phyloP scores from a whole-genome alignment of 2,888 invertebrate species.

The Nemapogon koenigi region DNA sequence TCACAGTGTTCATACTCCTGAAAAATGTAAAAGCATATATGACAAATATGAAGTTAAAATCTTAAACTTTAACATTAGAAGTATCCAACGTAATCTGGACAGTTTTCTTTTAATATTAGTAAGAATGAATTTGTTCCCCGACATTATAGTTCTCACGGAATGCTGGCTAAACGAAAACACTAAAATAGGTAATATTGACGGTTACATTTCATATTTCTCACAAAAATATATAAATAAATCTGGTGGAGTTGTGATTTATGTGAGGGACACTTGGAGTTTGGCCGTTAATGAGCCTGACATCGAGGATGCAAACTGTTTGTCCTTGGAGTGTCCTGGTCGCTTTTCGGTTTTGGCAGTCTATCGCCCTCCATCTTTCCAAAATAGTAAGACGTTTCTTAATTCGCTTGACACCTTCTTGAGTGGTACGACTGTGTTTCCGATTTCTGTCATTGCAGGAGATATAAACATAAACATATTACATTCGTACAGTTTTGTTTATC shows the following conservation, averaged over 20 bases:
- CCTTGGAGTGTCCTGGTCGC: not conserved
- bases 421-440: no score
- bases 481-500: no score
- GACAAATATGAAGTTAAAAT: conserved; percentile 11
- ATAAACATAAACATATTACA: no score
- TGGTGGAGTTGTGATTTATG: conserved; percentile 14
- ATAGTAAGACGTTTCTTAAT: no score
- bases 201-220: conserved; percentile 9
- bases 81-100: conserved; percentile 6
- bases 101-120: conserved; percentile 1
- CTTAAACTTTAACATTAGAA: conserved; percentile 9
- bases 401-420: no score
- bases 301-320: conserved; percentile 14
- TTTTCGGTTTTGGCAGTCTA: conserved; percentile 3
- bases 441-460: no score
- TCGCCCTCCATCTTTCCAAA: no score
- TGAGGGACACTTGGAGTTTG: conserved; percentile 10
- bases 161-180: conserved; percentile 7
- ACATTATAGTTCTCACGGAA: conserved; percentile 8
- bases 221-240: conserved; percentile 13
- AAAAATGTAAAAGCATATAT: not conserved
- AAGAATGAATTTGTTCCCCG: not conserved
- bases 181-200: conserved; percentile 10
- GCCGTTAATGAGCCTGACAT: conserved; percentile 12
- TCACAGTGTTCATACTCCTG: not conserved